Conservation (phyloP, 2,797 vertebrate species). For the Megaceryle alcyon region DNA sequence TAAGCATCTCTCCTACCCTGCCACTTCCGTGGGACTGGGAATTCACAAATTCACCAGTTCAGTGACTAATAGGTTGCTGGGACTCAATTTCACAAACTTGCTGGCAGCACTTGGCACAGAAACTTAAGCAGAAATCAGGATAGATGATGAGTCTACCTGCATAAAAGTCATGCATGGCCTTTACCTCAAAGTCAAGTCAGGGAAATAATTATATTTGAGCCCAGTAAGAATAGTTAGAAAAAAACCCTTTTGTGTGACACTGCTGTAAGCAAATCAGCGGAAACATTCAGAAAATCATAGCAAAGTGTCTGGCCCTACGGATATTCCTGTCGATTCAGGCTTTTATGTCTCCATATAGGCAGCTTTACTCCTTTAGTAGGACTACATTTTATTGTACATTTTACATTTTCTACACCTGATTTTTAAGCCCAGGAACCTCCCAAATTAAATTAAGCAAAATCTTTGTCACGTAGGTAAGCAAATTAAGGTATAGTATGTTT, state of each 20-base stretch:
- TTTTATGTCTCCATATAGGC: neutral
- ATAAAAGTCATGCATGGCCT: neutral
- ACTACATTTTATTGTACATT: no score
- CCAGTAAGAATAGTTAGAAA: neutral
- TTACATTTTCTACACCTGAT: neutral
- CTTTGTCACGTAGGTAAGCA: neutral
- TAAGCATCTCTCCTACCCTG: neutral
- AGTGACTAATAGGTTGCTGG: neutral
- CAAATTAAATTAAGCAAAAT: neutral
- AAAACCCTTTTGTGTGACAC: neutral
- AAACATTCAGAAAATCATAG: neutral
- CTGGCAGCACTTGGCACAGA: neutral
- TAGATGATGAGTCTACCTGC: neutral
- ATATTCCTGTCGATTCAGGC: neutral
- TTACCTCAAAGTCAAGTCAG: neutral
- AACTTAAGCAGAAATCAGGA: neutral
- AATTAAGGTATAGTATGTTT: neutral
- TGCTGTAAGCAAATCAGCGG: neutral
- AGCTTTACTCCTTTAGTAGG: neutral
- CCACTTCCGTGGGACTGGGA: neutral
- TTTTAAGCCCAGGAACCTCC: neutral
- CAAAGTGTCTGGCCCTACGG: neutral
- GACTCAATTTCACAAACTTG: neutral
- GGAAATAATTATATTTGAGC: neutral
- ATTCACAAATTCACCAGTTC: neutral